Conservation (phyloP, 2,888 invertebrate genomes). For the Slavum lentiscoides region DNA sequence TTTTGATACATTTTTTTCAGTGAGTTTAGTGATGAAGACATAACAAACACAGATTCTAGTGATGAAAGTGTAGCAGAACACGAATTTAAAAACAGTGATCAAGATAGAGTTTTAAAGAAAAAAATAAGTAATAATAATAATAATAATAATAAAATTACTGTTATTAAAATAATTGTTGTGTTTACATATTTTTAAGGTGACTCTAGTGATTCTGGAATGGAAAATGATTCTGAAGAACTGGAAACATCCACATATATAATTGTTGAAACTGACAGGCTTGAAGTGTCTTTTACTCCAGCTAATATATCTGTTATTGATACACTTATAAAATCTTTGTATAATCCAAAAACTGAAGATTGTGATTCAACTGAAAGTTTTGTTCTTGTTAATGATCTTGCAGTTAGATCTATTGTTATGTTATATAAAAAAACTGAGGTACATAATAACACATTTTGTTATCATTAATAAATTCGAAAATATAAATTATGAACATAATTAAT, state of each 20-base stretch:
- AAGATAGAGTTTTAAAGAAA: slow-evolving; percentile 36
- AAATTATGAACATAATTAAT: not conserved
- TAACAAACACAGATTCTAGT: slow-evolving; percentile 49
- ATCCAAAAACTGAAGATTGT: slow-evolving; percentile 60
- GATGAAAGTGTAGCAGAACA: slow-evolving; percentile 46
- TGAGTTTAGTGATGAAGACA: slow-evolving; percentile 47
- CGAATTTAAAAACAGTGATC: not conserved
- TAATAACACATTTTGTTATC: not conserved
- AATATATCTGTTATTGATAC: slow-evolving; percentile 66
- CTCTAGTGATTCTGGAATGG: slow-evolving; percentile 64
- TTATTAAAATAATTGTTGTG: not conserved
- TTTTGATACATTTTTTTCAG: slow-evolving; percentile 24
- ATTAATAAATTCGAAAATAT: not conserved
- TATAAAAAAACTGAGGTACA: slow-evolving; percentile 58
- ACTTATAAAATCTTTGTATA: slow-evolving; percentile 60
- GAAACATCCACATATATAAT: slow-evolving; percentile 69
- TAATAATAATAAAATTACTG: not conserved
- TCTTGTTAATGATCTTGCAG: slow-evolving; percentile 68
- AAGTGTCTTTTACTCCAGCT: slow-evolving; percentile 71
- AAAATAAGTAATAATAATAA: slow-evolving; percentile 34
- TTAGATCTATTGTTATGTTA: slow-evolving; percentile 58
- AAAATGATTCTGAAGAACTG: slow-evolving; percentile 56
- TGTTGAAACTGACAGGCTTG: slow-evolving; percentile 70
- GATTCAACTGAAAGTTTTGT: slow-evolving; percentile 61
- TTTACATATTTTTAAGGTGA: slow-evolving; percentile 59